phyloP scores from a whole-genome alignment of 2,888 invertebrate genomes.

The Agonopterix alstromeriana region DNA sequence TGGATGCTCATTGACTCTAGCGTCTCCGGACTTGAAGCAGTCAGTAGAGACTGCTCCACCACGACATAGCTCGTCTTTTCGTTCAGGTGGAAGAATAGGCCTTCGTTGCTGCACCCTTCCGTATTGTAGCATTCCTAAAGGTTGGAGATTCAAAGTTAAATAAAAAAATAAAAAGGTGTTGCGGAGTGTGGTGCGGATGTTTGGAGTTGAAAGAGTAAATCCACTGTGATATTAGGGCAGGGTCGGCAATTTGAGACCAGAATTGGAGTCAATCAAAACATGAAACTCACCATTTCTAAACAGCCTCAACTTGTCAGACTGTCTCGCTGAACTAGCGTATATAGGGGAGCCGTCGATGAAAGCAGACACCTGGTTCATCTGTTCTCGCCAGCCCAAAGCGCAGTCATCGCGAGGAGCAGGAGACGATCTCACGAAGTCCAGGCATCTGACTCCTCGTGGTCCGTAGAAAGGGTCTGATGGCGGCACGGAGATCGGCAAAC shows the following conservation, averaged over 20 bases:
- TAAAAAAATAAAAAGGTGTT: background rate
- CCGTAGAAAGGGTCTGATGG: slow-evolving; percentile 84
- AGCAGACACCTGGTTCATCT: slow-evolving; percentile 89
- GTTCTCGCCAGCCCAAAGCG: slow-evolving; percentile 88
- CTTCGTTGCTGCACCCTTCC: slow-evolving; percentile 80
- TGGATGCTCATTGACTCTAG: slow-evolving; percentile 87
- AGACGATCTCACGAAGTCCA: slow-evolving; percentile 90
- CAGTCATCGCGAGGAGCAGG: slow-evolving; percentile 89
- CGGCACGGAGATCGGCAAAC: slow-evolving; percentile 87
- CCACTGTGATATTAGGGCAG: no score
- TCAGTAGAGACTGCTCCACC: slow-evolving; percentile 83
- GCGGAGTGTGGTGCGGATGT: no score
- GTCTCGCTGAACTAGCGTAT: slow-evolving; percentile 86
- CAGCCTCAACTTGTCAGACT: slow-evolving; percentile 83
- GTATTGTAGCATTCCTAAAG: slow-evolving; percentile 74
- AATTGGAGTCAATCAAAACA: no score
- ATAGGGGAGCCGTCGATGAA: slow-evolving; percentile 89
- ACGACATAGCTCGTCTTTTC: slow-evolving; percentile 81
- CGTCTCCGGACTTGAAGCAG: slow-evolving; percentile 88
- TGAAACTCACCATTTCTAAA: slow-evolving; percentile 81
- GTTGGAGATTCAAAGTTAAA: no score
- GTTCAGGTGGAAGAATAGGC: slow-evolving; percentile 74
- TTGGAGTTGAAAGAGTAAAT: no score
- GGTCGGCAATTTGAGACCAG: no score
- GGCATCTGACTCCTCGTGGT: slow-evolving; percentile 82